Conservation (phyloP, 2,797 vertebrate species). For the Aulostomus chinensis region DNA sequence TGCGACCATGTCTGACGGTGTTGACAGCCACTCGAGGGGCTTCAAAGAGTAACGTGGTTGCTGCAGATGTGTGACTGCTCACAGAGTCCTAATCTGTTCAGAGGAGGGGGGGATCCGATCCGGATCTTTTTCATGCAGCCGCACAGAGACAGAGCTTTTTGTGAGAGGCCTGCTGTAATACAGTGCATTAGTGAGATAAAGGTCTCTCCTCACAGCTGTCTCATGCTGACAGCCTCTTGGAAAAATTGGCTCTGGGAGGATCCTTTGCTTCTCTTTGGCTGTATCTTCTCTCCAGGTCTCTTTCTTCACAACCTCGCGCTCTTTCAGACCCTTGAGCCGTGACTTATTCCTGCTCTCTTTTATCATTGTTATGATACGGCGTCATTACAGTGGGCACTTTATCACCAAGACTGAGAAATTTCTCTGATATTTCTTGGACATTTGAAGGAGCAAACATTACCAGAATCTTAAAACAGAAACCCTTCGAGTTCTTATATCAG, state of each 20-base stretch:
- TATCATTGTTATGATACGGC: conserved; percentile 43
- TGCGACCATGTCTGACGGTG: conserved; percentile 55
- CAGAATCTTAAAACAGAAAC: too few species aligned
- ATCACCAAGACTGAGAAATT: background rate
- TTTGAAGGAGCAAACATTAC: too few species aligned
- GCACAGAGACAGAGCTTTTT: conserved; percentile 70
- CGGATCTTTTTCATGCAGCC: conserved; percentile 79
- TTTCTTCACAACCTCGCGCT: conserved; percentile 48
- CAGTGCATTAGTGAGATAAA: conserved; percentile 82
- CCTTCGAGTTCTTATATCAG: too few species aligned
- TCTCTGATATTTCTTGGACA: too few species aligned
- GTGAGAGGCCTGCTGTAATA: conserved; percentile 69
- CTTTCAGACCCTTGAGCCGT: conserved; percentile 43
- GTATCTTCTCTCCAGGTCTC: conserved; percentile 53
- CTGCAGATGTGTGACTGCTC: conserved; percentile 76
- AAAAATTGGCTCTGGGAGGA: conserved; percentile 66
- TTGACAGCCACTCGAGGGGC: conserved; percentile 63
- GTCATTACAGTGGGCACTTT: conserved; percentile 33
- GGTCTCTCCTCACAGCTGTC: conserved; percentile 74
- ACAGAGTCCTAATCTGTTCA: conserved; percentile 76
- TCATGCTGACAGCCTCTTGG: conserved; percentile 75
- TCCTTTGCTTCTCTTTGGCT: conserved; percentile 50
- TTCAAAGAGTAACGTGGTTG: conserved; percentile 69
- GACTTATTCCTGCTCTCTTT: conserved; percentile 44
- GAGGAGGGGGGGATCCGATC: conserved; percentile 67